Evolutionary conservation across 2,797 vertebrate species (phyloP), one percentile per base, ranked within the genome.

Genomic region (Parauchenoglanis punctatus): DNA sequence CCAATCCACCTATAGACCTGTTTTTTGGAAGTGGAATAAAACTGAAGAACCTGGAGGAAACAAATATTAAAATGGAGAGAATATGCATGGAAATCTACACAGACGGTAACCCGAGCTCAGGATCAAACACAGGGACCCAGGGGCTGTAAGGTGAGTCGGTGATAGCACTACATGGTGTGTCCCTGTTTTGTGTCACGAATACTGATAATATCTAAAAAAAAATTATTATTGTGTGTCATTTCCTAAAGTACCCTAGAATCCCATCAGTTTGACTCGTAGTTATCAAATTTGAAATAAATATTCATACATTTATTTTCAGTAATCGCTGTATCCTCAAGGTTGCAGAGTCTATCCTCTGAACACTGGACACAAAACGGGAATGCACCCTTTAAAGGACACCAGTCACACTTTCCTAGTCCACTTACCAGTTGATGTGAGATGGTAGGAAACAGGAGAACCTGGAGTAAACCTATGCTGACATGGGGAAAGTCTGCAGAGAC

Each of bases 351-450:
- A 54, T 52, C 46, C 25, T 76, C 46, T 25, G 23, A 52, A 7
- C n/a, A 54, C 75, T 77, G 75, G 49, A 18, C 13, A 18, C 46
- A 76, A 28, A 76, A 28, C 0, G 0, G 13, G 25, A 76, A 54
- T 18, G n/a, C 13, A 31, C 7, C 1, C 75, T 77, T 13, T 2
- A 10, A 18, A 23, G 13, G 46, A 28, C 73, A 54, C 25, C 73
- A 54, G 2, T 77, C 49, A 77, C n/a, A 54, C n/a, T 52, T 25
- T 76, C 25, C 49, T n/a, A 76, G 8, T 52, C n/a, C 75, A 77
- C 75, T 77, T 31, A 28, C 49, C 49, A 78, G 7, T 56, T 78
- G 25, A 56, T 78, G n/a, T 54, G 75, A 56, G 15, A 78, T 78
- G n/a, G 75, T 7, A 56, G 6, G 17, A 59, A 23, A 40, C 54